A percentile compares a stretch with the other conserved stretches of the same genome.
Evolutionary conservation across 2,113 vertebrate species (phyloP).

Genomic region (Corydoras sp.): DNA sequence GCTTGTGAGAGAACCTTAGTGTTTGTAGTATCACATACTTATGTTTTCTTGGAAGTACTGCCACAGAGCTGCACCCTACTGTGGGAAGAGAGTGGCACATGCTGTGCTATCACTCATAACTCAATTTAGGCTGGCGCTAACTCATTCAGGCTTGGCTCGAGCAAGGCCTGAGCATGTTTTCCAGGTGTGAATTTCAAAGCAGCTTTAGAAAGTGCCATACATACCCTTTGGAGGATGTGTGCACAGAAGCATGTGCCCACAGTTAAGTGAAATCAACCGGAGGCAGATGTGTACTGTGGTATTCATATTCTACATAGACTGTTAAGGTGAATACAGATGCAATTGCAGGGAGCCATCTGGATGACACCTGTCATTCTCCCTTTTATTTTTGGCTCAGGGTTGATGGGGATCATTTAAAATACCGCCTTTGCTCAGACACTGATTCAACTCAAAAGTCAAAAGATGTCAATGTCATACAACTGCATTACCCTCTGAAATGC

Average conservation of each 20-base stretch:
- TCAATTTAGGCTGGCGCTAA: conserved; percentile 35
- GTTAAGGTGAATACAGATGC: conserved; percentile 6
- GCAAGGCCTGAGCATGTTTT: conserved; percentile 15
- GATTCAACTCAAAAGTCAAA: too few species aligned
- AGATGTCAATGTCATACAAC: too few species aligned
- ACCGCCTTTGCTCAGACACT: neutral
- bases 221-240: conserved; percentile 17
- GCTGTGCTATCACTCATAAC: conserved; percentile 33
- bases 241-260: conserved; percentile 6
- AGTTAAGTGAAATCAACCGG: conserved; percentile 30
- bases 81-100: conserved; percentile 7
- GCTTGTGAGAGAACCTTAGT: conserved; percentile 9
- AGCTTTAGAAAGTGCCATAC: neutral
- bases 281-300: conserved; percentile 36
- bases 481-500: too few species aligned
- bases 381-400: conserved; percentile 16
- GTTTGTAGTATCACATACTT: conserved; percentile 15
- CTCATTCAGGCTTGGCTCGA: conserved; percentile 23
- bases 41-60: conserved; percentile 12
- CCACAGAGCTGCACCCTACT: neutral
- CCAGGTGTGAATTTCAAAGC: conserved; percentile 20
- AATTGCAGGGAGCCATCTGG: conserved; percentile 25
- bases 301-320: neutral
- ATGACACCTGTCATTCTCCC: conserved; percentile 14
- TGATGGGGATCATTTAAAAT: neutral